Evolutionary conservation across 2,113 vertebrate genomes (phyloP).

Genomic region (Theropithecus gelada): DNA sequence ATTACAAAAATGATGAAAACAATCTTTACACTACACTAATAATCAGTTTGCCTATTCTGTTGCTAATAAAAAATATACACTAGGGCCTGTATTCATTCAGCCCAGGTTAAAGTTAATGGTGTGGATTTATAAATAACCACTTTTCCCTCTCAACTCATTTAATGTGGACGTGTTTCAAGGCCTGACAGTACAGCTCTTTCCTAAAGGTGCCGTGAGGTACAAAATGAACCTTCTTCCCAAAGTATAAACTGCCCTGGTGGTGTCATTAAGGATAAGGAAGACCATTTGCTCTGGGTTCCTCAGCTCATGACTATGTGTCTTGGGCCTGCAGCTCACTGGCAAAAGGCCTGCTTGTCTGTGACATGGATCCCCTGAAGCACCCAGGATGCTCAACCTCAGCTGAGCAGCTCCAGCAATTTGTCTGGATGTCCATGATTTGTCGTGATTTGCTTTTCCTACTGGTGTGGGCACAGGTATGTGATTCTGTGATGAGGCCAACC

Average conservation of each 20-base stretch:
- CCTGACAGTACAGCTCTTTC: not conserved
- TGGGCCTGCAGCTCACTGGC: too few species aligned
- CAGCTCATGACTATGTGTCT: not conserved
- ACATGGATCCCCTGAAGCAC: too few species aligned
- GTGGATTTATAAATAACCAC: not conserved
- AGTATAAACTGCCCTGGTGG: not conserved
- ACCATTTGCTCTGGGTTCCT: not conserved
- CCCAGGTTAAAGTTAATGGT: not conserved
- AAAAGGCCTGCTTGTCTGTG: not conserved
- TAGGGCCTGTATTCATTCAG: too few species aligned
- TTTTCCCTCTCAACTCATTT: not conserved
- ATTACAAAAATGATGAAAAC: not conserved
- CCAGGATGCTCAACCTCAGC: not conserved
- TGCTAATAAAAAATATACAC: not conserved
- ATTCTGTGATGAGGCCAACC: not conserved
- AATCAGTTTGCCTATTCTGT: not conserved
- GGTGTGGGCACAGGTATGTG: not conserved
- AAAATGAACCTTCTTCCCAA: not conserved
- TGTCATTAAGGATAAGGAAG: not conserved
- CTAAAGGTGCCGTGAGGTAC: not conserved
- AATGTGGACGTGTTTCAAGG: not conserved
- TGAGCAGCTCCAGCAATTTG: not conserved
- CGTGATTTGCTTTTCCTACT: not conserved
- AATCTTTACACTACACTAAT: not conserved
- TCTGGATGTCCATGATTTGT: not conserved